Evolutionary conservation across 1,140 invertebrate species (phyloP), one percentile per base, ranked within the genome.

Genomic region (Diploscapter pachys): DNA sequence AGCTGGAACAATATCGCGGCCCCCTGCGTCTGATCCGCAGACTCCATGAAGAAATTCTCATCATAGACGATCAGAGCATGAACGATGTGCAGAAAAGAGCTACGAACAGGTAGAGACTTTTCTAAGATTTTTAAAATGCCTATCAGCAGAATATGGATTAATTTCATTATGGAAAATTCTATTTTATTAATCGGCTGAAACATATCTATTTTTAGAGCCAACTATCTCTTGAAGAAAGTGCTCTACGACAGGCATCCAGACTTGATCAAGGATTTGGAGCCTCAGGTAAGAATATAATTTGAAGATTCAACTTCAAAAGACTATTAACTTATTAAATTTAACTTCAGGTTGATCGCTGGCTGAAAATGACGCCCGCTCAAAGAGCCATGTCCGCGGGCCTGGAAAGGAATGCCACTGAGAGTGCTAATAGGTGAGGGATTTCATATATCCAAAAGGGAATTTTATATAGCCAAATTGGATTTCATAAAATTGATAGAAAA

Each of bases 11-110:
- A 31, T 79, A 78, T 65, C 74, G 75, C 53, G 78, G 78, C 3
- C 78, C 78, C 4, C 55, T 79, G 6, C 69, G 71, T 8, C 65
- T 79, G 1, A 78, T 79, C 31, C 64, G 78, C 11, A 57, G 78
- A 59, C 63, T 78, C 8, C 71, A 79, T 55, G 78, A 79, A 54
- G 78, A 79, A 51, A 79, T 79, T 51, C 51, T 79, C 9, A 79
- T 70, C 50, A 75, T 68, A 4, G 62, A 78, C 55, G 76, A 77
- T 31, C 31, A 31, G 11, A 75, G 76, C 5, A 70, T 5, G 4
- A 66, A 49, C 9, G 75, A 68, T 8, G 66, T 56, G 11, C 74
- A 68, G 11, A 48, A 49, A 13, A 65, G 49, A 54, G 54, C 4
- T 56, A 74, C 51, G 51, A 74, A 57, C 57, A n/a, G 73, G 57